A percentile compares a stretch with the other conserved stretches of the same genome.
Evolutionary conservation across 2,888 invertebrate species (phyloP).

Genomic region (Tetragonula carbonaria): DNA sequence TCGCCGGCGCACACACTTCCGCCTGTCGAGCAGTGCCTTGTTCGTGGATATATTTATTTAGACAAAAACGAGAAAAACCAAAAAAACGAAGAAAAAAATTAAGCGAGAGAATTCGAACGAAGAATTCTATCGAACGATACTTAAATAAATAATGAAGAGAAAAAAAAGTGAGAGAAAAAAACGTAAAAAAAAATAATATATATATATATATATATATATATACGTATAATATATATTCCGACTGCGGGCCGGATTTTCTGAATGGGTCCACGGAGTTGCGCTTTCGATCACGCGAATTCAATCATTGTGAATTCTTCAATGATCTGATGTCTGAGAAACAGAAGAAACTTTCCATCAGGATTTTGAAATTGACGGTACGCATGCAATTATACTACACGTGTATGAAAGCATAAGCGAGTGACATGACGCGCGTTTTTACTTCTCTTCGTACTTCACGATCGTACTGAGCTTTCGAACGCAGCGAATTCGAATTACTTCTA

Average conservation of each 20-base stretch:
- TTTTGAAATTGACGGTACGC: background rate
- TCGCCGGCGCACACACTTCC: slow-evolving; percentile 45
- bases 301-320: background rate
- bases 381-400: too few species aligned
- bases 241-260: slow-evolving; percentile 75
- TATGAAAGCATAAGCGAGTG: too few species aligned
- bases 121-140: slow-evolving; percentile 47
- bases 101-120: slow-evolving; percentile 7
- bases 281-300: slow-evolving; percentile 51
- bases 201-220: background rate
- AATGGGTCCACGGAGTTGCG: slow-evolving; percentile 78
- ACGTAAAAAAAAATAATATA: slow-evolving; percentile 39
- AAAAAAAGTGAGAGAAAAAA: slow-evolving; percentile 5
- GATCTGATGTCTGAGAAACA: too few species aligned
- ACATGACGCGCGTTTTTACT: slow-evolving; percentile 3
- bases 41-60: slow-evolving; percentile 80
- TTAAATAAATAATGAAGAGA: slow-evolving; percentile 8
- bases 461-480: too few species aligned
- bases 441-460: background rate
- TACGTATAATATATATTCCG: slow-evolving; percentile 65
- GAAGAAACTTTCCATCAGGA: background rate
- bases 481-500: too few species aligned
- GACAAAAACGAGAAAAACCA: slow-evolving; percentile 58
- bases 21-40: slow-evolving; percentile 82
- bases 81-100: slow-evolving; percentile 31